Evolutionary conservation across 2,888 invertebrate species (phyloP), one percentile per base, ranked within the genome.

Genomic region (Ectemnius cavifrons): DNA sequence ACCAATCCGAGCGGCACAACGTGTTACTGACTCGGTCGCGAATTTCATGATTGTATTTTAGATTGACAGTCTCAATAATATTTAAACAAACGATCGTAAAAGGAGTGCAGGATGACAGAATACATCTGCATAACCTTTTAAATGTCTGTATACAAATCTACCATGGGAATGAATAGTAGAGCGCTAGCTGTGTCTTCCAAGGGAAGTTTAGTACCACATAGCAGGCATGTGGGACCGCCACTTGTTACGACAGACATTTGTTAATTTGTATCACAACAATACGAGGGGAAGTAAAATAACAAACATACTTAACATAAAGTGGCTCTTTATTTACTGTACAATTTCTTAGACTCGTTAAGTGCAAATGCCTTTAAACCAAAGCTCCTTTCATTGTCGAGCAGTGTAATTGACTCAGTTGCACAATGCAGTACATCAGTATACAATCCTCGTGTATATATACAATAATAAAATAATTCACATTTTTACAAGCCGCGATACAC

Each of bases 1-100:
- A 14, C 97, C 97, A 64, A 95, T 87, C 28, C 97, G 93, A 28
- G 95, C 94, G 56, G 93, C 91, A 75, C 93, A 92, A 89, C 92
- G 92, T 52, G 92, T 91, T n/a, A 93, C 84, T 71, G 92, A 92
- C 87, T 94, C 93, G 65, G 95, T 91, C 20, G 92, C 85, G 87
- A 96, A 97, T 89, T 95, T 95, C 97, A 97, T 97, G 84, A 27
- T 76, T 27, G 23, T 46, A 68, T n/a, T 46, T 47, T 62, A 11
- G 47, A 63, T 13, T n/a, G 46, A 20, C 45, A 45, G 20, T 59
- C 2, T 61, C 18, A 16, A 68, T n/a, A 16, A 37, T 4, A 37
- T 37, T 37, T 2, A 37, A 37, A 37, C 5, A 11, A 37, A 37
- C 8, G 37, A 8, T 11, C 11, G 2, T 4, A 11, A 37, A 11